These are phyloP conservation scores for Leucoma salicis DNA, from an alignment of 2,888 invertebrate genomes.

Conservation along the genomic window DNA sequence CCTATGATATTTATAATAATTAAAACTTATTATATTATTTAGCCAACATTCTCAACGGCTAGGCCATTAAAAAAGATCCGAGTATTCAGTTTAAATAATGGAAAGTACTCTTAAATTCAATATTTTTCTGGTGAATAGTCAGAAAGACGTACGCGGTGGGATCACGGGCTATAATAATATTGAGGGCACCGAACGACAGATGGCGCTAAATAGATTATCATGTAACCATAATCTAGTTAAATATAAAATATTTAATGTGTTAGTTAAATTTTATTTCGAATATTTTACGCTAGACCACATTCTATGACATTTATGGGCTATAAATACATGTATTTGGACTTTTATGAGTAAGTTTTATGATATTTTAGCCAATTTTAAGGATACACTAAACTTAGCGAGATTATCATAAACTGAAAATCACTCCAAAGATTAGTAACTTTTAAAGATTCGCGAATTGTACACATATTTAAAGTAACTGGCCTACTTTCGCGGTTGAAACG, in stretches of 20 bases:
- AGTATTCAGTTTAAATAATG: no score
- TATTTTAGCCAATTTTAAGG: background rate
- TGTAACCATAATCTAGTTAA: slow-evolving; percentile 19
- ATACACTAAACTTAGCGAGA: background rate
- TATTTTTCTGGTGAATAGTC: no score
- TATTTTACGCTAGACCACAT: background rate
- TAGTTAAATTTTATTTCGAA: slow-evolving; percentile 9
- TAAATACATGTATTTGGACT: slow-evolving; percentile 1
- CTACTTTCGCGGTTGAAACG: no score
- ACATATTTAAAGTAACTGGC: background rate
- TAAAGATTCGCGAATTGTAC: no score
- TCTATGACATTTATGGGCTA: slow-evolving; percentile 3
- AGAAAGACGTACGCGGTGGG: no score
- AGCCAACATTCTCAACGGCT: no score
- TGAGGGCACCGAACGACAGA: slow-evolving; percentile 22
- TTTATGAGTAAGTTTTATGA: background rate
- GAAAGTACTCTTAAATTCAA: no score
- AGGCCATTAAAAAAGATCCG: no score
- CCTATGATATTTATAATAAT: no score
- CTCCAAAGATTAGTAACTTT: no score
- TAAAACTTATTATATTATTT: no score
- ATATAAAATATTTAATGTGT: slow-evolving; percentile 3
- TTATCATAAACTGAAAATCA: background rate
- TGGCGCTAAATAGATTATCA: slow-evolving; percentile 23
- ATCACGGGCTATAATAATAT: no score